Conservation (phyloP, 2,113 vertebrate genomes). For the Pyrgilauda ruficollis region DNA sequence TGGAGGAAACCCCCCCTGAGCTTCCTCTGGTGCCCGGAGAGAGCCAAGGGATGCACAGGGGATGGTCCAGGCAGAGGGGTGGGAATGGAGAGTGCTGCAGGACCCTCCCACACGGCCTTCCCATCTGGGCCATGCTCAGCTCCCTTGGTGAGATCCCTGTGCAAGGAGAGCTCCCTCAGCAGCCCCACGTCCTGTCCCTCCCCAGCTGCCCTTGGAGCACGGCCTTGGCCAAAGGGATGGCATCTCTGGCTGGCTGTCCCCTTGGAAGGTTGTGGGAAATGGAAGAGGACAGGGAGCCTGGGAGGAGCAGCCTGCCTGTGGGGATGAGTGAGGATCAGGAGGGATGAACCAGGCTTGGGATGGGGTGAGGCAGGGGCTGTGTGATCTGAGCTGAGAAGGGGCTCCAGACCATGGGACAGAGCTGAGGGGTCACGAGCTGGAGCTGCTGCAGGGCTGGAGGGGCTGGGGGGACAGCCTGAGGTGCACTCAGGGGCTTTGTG, state of each 20-base stretch:
- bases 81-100: background rate
- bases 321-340: background rate
- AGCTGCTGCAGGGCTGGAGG: background rate
- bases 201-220: background rate
- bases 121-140: rapidly evolving
- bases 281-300: background rate
- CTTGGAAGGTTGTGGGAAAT: background rate
- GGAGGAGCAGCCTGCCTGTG: background rate
- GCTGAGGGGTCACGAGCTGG: background rate
- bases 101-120: background rate
- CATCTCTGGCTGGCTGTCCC: background rate
- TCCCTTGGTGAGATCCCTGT: background rate
- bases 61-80: background rate
- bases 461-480: background rate
- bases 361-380: background rate
- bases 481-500: constrained; percentile 27
- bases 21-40: background rate
- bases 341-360: background rate
- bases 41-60: background rate
- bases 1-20: background rate
- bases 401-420: rapidly evolving
- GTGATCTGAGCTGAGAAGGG: background rate
- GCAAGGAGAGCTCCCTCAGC: background rate
- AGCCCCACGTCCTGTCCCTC: background rate
- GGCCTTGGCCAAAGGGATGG: background rate